Evolutionary conservation across 2,113 vertebrate species (phyloP), one percentile per base, ranked within the genome.

Genomic region (Struthio camelus): DNA sequence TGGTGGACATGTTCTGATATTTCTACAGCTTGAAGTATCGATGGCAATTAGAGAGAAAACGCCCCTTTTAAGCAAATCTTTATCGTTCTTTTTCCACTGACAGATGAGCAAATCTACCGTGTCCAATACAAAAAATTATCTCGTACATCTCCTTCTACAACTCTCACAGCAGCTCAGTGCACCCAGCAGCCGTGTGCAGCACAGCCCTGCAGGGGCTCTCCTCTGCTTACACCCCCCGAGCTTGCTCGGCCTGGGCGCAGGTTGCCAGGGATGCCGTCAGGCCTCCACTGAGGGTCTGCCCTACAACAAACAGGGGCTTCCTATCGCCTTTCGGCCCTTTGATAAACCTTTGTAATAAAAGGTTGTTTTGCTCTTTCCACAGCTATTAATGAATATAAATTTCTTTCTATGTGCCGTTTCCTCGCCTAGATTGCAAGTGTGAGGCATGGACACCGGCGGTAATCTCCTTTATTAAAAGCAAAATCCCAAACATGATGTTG

Each of bases 401-500:
- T 25, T 64, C n/a, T 24, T 56, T 56, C 72, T 32, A 22, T 0
- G 0, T 62, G 80, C 11, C 36, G 24, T 53, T 95, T 78, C 40
- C 30, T 56, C 59, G 8, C 42, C 50, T 46, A 42, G n/a, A 40
- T 23, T 53, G 40, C 40, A 40, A 54, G 27, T 1, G 25, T 66
- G 58, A 62, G 53, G 64, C 81, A 30, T 36, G 62, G 32, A 50
- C 54, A 40, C 28, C 46, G 48, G 65, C 30, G 28, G 28, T 42
- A 75, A 59, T 22, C 28, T 79, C 48, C 1, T 20, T 13, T 32
- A 28, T 27, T 42, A 46, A 25, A 38, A 75, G 54, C 61, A 54
- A 42, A 36, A 0, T 46, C 48, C 72, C 44, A 11, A 51, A 14
- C 38, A 11, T 1, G 0, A 5, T 1, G 3, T 48, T 42, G 13